These are phyloP conservation scores for Sebastolobus alascanus DNA, from an alignment of 2,797 vertebrate genomes.

Conservation along the genomic window DNA sequence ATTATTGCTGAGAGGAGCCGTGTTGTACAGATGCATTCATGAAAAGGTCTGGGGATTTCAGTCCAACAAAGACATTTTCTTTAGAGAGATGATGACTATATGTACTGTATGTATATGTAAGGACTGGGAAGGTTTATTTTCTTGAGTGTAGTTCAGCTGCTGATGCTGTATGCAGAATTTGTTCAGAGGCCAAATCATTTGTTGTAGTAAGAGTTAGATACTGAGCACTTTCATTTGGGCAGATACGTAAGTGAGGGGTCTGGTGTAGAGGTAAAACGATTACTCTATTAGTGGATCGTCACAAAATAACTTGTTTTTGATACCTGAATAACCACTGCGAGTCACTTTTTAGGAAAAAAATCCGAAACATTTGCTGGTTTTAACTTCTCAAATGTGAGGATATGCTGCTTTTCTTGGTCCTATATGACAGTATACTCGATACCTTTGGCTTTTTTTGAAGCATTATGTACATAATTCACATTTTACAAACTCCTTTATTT, in stretches of 20 bases:
- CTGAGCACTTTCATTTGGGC: background rate
- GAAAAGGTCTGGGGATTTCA: constrained; percentile 13
- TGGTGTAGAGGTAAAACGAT: background rate
- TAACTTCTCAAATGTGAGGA: background rate
- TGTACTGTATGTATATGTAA: no score
- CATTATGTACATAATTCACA: no score
- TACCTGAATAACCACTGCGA: background rate
- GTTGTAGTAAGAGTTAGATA: background rate
- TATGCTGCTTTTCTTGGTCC: no score
- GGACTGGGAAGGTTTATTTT: background rate
- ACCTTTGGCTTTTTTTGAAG: background rate
- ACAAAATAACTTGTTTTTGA: background rate
- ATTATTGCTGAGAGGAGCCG: constrained; percentile 36
- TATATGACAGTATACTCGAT: background rate
- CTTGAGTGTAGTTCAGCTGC: background rate
- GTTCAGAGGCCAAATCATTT: background rate
- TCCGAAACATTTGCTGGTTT: background rate
- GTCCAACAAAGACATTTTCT: constrained; percentile 28
- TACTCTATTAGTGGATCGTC: background rate
- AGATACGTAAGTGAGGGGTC: background rate
- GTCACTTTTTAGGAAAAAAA: background rate
- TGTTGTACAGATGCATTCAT: constrained; percentile 23
- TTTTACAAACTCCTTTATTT: no score
- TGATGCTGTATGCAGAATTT: background rate
- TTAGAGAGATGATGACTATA: constrained; percentile 11